A percentile compares a stretch with the other conserved stretches of the same genome.
Evolutionary conservation across 2,888 invertebrate genomes (phyloP).

Genomic region (Cyclophora punctaria): DNA sequence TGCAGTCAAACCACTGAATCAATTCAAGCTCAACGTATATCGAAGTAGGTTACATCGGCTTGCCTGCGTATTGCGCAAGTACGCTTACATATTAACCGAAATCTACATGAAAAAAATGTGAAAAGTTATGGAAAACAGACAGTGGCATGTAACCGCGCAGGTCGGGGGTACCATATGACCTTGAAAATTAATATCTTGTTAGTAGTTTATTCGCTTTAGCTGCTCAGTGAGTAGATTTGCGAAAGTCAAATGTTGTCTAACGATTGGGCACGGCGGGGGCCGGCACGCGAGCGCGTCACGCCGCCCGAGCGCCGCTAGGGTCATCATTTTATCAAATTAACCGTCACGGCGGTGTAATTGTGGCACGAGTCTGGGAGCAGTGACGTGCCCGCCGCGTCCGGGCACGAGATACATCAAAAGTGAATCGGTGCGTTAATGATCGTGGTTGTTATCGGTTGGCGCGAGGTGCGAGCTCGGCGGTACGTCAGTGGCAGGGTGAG

Average conservation of each 20-base stretch:
- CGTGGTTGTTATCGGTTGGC: constrained; percentile 24
- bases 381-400: constrained; percentile 9
- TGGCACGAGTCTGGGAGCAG: constrained; percentile 13
- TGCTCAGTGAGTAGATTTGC: constrained; percentile 47
- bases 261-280: constrained; percentile 56
- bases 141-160: constrained; percentile 14
- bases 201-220: constrained; percentile 45
- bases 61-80: too few species aligned
- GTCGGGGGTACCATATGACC: constrained; percentile 21
- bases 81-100: too few species aligned
- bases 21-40: too few species aligned
- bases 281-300: constrained; percentile 54
- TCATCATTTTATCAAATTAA: constrained; percentile 21
- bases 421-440: constrained; percentile 20
- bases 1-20: too few species aligned
- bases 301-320: constrained; percentile 22
- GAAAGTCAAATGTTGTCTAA: constrained; percentile 57
- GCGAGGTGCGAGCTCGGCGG: constrained; percentile 11
- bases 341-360: constrained; percentile 17
- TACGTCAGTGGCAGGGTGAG: constrained; percentile 54
- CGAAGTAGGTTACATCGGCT: too few species aligned
- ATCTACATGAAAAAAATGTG: constrained; percentile 6
- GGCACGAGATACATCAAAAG: constrained; percentile 12
- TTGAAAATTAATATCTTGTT: constrained; percentile 45
- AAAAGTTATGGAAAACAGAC: constrained; percentile 12